Conservation (phyloP, 2,888 invertebrate genomes). For the Ophion slaviceki region DNA sequence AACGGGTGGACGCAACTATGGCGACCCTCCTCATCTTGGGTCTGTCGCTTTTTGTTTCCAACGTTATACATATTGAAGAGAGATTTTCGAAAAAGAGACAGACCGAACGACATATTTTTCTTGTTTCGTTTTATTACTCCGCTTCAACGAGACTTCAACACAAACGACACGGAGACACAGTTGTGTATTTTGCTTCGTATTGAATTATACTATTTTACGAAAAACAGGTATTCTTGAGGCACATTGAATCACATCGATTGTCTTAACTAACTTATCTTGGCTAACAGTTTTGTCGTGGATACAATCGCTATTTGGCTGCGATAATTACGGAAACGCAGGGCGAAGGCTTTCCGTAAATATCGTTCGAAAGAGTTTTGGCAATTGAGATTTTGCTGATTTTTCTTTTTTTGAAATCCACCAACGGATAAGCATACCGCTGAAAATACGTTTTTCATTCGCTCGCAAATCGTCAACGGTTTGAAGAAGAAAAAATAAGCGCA, state of each 20-base stretch:
- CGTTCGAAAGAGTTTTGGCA: conserved; percentile 9
- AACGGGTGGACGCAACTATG: not conserved
- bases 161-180: not conserved
- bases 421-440: conserved; percentile 34
- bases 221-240: not conserved
- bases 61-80: no score
- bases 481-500: conserved; percentile 40
- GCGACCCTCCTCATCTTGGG: not conserved
- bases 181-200: not conserved
- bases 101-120: not conserved
- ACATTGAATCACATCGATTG: not conserved
- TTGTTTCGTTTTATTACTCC: conserved; percentile 1
- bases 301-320: no score
- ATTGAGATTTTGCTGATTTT: conserved; percentile 17
- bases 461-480: conserved; percentile 32
- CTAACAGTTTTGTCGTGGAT: no score
- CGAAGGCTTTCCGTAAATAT: no score
- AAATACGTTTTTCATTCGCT: conserved; percentile 44
- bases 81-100: not conserved
- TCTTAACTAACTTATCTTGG: no score
- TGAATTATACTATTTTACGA: not conserved
- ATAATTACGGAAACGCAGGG: no score
- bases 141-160: not conserved
- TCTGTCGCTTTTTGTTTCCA: no score
- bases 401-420: not conserved